A percentile compares a stretch with the other conserved stretches of the same genome.
Conservation (phyloP, 2,888 invertebrate species). For the Willowsia nigromaculata region DNA sequence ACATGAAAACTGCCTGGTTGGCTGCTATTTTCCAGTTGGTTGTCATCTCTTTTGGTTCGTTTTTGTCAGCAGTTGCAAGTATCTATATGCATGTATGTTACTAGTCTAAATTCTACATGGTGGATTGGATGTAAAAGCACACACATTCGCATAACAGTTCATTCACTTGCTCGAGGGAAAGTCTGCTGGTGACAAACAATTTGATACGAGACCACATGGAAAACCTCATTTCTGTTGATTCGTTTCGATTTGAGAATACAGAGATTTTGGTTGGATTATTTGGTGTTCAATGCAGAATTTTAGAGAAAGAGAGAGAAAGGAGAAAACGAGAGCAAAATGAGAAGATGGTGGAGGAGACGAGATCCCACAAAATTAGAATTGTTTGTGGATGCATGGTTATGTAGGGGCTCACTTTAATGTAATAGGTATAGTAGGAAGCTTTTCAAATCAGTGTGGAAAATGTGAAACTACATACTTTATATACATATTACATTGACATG, state of each 20-base stretch:
- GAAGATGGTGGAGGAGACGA: neutral
- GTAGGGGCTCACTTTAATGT: neutral
- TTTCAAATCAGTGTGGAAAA: neutral
- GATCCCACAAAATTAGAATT: constrained; percentile 57
- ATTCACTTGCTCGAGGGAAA: constrained; percentile 55
- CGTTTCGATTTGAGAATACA: constrained; percentile 60
- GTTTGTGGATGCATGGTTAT: constrained; percentile 35
- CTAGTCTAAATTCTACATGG: neutral
- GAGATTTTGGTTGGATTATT: constrained; percentile 55
- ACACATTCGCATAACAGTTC: constrained; percentile 25
- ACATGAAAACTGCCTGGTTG: constrained; percentile 9
- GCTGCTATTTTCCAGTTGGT: constrained; percentile 52
- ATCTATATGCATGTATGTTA: neutral
- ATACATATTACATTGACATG: neutral
- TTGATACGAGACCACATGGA: constrained; percentile 68
- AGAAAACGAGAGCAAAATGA: neutral
- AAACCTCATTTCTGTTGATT: constrained; percentile 67
- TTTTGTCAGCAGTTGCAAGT: constrained; percentile 56
- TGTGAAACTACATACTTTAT: neutral
- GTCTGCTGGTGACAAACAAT: constrained; percentile 71
- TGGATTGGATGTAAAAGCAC: neutral
- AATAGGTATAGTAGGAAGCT: neutral
- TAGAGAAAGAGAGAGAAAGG: neutral
- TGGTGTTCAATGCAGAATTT: constrained; percentile 12
- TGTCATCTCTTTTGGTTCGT: constrained; percentile 53